Evolutionary conservation across 2,888 invertebrate species (phyloP).

Genomic region (Leptopilina myrica): DNA sequence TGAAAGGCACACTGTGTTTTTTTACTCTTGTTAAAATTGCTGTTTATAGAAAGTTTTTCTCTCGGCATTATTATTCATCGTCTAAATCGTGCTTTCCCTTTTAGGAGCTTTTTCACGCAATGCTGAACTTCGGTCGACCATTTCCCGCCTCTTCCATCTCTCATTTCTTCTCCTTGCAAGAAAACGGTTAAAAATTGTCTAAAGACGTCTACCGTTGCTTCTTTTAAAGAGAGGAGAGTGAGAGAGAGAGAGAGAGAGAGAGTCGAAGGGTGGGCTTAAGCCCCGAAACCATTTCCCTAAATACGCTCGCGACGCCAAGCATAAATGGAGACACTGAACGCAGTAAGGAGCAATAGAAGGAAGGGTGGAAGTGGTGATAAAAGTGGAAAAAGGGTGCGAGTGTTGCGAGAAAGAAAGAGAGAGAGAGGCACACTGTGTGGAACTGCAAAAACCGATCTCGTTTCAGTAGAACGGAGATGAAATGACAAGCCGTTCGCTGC

Average conservation of each 20-base stretch:
- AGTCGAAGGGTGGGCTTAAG: constrained; percentile 25
- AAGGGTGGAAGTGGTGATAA: constrained; percentile 35
- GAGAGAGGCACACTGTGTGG: constrained; percentile 15
- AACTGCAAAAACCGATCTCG: constrained; percentile 62
- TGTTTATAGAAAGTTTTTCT: constrained; percentile 32
- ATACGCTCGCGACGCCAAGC: constrained; percentile 38
- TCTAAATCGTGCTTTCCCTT: constrained; percentile 36
- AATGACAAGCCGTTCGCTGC: constrained; percentile 54
- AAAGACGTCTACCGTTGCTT: constrained; percentile 36
- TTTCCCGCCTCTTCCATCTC: constrained; percentile 33
- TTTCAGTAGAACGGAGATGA: constrained; percentile 54
- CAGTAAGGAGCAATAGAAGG: constrained; percentile 38
- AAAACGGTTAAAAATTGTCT: constrained; percentile 40
- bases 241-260: no score
- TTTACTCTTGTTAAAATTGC: constrained; percentile 12
- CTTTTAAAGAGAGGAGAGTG: neutral
- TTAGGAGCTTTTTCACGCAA: constrained; percentile 38
- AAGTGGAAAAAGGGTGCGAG: constrained; percentile 39
- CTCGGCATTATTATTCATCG: constrained; percentile 30
- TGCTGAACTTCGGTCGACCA: constrained; percentile 36
- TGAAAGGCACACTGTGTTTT: constrained; percentile 1
- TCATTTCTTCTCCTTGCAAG: constrained; percentile 29
- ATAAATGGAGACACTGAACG: constrained; percentile 36
- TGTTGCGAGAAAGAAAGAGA: constrained; percentile 26
- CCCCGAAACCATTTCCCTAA: constrained; percentile 41